Conservation (phyloP, 2,113 vertebrate species). For the Oncorhynchus mykiss region DNA sequence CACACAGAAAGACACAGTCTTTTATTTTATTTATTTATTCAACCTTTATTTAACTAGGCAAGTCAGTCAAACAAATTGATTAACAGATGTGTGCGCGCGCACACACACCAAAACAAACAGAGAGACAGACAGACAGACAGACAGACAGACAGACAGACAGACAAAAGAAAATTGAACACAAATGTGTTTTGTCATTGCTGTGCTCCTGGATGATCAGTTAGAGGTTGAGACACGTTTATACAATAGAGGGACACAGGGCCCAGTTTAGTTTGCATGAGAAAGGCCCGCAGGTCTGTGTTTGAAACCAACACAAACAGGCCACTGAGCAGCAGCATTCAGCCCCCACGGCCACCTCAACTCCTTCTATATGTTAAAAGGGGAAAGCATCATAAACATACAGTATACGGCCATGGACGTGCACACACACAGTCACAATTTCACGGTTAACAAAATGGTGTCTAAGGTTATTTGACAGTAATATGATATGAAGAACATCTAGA, state of each 20-base stretch:
- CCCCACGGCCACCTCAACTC: not conserved
- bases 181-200: not conserved
- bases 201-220: not conserved
- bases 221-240: not conserved
- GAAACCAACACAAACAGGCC: constrained; percentile 39
- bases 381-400: no score
- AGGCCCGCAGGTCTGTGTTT: not conserved
- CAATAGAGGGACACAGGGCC: not conserved
- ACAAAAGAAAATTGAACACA: no score
- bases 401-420: not conserved
- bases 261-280: not conserved
- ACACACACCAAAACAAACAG: not conserved
- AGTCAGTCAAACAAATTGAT: no score
- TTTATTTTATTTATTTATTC: no score
- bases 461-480: not conserved
- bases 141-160: not conserved
- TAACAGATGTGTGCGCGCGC: no score
- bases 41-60: no score
- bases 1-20: no score
- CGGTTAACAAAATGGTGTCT: not conserved
- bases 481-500: not conserved
- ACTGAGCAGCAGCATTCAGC: no score
- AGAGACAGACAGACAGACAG: no score
- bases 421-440: not conserved
- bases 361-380: not conserved